Conservation (phyloP, 1,140 invertebrate genomes). For the Dolichoris vasculosae region DNA sequence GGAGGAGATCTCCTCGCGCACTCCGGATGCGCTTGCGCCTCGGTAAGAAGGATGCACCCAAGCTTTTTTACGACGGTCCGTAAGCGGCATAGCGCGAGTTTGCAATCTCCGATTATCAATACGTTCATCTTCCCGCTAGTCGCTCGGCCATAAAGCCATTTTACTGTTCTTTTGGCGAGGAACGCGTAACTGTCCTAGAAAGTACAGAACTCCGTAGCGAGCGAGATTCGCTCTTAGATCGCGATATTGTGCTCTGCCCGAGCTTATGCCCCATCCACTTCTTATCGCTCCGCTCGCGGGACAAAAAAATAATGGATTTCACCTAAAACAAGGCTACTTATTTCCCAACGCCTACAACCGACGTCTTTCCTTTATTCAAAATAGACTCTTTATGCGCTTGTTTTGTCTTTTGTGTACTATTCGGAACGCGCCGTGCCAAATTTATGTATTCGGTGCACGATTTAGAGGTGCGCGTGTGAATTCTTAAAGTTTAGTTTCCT, state of each 20-base stretch:
- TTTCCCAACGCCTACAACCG: neutral
- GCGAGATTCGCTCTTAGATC: constrained; percentile 23
- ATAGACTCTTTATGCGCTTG: neutral
- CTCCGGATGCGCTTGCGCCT: neutral
- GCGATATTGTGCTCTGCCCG: neutral
- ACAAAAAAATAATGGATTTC: neutral
- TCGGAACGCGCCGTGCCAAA: neutral
- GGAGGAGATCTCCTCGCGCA: neutral
- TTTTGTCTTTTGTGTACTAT: neutral
- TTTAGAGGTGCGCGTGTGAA: too few species aligned
- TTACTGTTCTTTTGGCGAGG: constrained; percentile 43
- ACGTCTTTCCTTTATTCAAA: neutral
- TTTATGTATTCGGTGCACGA: too few species aligned
- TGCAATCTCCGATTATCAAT: constrained; percentile 44
- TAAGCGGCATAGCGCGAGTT: constrained; percentile 5
- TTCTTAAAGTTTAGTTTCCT: too few species aligned
- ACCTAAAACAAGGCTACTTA: neutral
- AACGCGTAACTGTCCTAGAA: constrained; percentile 58
- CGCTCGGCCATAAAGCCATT: constrained; percentile 42
- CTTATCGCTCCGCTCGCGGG: neutral
- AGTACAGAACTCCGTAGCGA: neutral
- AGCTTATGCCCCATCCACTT: neutral
- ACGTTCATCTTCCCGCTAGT: constrained; percentile 46
- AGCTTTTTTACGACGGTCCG: constrained; percentile 12
- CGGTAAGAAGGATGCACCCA: constrained; percentile 2